Evolutionary conservation across 2,888 invertebrate genomes (phyloP).

Genomic region (Syritta pipiens): DNA sequence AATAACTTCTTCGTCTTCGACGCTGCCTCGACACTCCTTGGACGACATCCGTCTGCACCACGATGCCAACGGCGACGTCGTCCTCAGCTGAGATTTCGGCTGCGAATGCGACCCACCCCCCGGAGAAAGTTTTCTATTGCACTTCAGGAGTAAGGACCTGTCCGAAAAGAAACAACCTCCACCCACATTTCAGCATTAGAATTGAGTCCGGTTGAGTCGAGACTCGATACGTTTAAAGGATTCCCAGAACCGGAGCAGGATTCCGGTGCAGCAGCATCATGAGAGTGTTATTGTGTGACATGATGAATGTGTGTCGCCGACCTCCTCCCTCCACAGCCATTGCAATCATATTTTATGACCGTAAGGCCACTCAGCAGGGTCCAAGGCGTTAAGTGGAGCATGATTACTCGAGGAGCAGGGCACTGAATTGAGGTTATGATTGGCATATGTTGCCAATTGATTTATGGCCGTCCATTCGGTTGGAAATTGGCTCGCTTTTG

Average conservation of each 20-base stretch:
- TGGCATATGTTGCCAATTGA: conserved; percentile 61
- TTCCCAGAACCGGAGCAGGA: conserved; percentile 11
- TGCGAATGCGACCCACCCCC: too few relatives aligned
- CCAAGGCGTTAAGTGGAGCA: conserved; percentile 35
- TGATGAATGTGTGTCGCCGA: background rate
- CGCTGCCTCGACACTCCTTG: too few relatives aligned
- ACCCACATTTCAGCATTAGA: background rate
- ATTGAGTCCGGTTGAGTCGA: conserved; percentile 5
- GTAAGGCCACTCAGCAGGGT: background rate
- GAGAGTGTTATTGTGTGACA: conserved; percentile 30
- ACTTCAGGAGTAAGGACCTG: conserved; percentile 25
- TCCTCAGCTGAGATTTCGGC: conserved; percentile 1
- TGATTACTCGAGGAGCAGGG: conserved; percentile 28
- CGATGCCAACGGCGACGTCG: background rate
- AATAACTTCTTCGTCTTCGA: conserved; percentile 51
- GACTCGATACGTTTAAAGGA: too few relatives aligned
- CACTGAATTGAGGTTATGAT: conserved; percentile 48
- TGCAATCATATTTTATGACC: conserved; percentile 1
- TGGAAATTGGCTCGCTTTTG: conserved; percentile 46
- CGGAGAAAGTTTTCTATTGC: conserved; percentile 1
- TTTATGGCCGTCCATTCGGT: conserved; percentile 41
- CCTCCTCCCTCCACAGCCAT: background rate
- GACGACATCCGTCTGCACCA: background rate
- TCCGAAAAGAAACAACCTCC: conserved; percentile 12
- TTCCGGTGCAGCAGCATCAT: conserved; percentile 10